These are phyloP conservation scores for Eilema depressum DNA, from an alignment of 2,888 invertebrate species.

Conservation along the genomic window DNA sequence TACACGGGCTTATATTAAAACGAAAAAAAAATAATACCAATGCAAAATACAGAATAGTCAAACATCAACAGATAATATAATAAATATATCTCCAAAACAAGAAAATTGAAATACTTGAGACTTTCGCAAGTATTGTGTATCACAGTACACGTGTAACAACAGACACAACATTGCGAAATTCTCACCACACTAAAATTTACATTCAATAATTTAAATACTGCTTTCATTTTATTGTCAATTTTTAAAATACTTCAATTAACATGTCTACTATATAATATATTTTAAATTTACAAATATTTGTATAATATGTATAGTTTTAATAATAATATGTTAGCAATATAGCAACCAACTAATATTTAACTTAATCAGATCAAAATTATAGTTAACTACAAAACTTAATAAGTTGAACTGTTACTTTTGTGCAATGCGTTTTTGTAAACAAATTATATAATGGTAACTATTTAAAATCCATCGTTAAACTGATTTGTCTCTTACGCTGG, in stretches of 20 bases:
- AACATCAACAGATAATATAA: constrained; percentile 83
- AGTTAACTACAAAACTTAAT: constrained; percentile 53
- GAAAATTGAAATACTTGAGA: constrained; percentile 57
- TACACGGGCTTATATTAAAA: constrained; percentile 72
- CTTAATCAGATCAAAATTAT: constrained; percentile 57
- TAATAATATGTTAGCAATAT: constrained; percentile 56
- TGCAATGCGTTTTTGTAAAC: constrained; percentile 62
- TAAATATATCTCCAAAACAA: constrained; percentile 78
- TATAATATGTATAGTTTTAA: constrained; percentile 39
- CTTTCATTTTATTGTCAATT: constrained; percentile 83
- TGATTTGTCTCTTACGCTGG: constrained; percentile 10
- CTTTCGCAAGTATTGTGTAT: constrained; percentile 38
- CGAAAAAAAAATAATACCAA: constrained; percentile 79
- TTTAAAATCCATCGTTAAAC: constrained; percentile 46
- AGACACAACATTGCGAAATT: constrained; percentile 37
- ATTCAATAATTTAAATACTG: constrained; percentile 82
- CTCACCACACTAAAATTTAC: constrained; percentile 42
- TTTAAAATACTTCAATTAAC: constrained; percentile 73
- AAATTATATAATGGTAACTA: constrained; percentile 67
- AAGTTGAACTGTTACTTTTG: constrained; percentile 71
- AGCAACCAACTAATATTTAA: constrained; percentile 56
- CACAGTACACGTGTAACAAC: constrained; percentile 51
- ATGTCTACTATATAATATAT: constrained; percentile 43
- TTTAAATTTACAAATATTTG: constrained; percentile 43
- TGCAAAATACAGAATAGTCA: constrained; percentile 79